Base-by-base conservation (phyloP, 2,888 invertebrate genomes). In the Hemaris fuciformis region DNA sequence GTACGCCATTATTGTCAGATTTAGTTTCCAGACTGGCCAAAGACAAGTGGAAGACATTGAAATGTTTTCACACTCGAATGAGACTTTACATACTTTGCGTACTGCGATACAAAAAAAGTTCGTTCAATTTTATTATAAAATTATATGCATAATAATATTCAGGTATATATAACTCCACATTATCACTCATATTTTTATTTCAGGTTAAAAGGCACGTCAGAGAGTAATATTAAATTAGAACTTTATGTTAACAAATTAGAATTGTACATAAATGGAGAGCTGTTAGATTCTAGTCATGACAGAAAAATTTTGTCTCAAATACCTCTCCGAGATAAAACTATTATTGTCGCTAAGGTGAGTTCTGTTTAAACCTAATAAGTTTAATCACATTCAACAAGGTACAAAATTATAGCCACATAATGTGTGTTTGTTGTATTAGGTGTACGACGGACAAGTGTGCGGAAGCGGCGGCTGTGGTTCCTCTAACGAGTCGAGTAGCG, bases 211-310 rank as follows among this genome's bases (percentile, higher is more conserved):
- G 84, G 85, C 77, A 80, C 88, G 64, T 81, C 90, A 61, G 93
- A 92, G 70, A 88, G 80, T 74, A 89, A 97, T 84, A 96, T 98
- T 66, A 98, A 98, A 89, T 94, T 98, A 74, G 98, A 99, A 86
- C 93, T 99, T 76, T 98, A 96, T 85, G 94, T 97, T 72, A 98
- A 98, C 86, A 98, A 98, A 89, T 94, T 99, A 72, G 98, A 99
- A 84, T 93, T 99, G 71, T 98, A 96, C 84, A 94, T 97, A 63
- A 98, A 98, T 82, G 97, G 97, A 3, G 98, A 99, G 81, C 92
- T 96, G 25, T 93, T 98, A 68, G 98, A 98, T 84, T 95, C 96
- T 60, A 94, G 95, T 61, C 98, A 98, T 76, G 98, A 98, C 88
- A 94, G 97, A 73, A 97, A 97, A 91, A 94, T 97, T 64, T 94